phyloP scores from a whole-genome alignment of 2,888 invertebrate genomes.

The Ellobium chinense region DNA sequence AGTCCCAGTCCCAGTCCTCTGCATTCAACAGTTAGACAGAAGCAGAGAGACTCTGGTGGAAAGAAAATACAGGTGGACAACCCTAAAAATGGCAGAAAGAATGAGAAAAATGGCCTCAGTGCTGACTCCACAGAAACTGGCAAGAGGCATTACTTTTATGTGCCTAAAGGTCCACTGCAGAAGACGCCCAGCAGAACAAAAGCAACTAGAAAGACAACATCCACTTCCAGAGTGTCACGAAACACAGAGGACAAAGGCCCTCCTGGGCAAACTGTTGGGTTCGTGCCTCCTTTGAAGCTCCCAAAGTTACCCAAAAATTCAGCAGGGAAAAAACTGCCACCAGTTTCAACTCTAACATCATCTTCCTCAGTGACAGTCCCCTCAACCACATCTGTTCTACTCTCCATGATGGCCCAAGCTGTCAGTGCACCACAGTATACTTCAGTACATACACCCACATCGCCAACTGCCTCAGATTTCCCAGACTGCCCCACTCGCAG shows the following conservation, averaged over 20 bases:
- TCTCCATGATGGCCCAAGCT: conserved; percentile 17
- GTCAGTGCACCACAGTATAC: conserved; percentile 21
- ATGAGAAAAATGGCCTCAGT: too few species aligned
- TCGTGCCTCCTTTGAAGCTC: too few species aligned
- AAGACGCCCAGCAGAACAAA: too few species aligned
- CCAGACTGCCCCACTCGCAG: conserved; percentile 8
- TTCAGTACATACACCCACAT: not conserved
- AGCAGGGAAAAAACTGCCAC: not conserved
- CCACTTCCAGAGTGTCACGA: too few species aligned
- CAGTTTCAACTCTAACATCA: not conserved
- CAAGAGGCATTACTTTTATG: too few species aligned
- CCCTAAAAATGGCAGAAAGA: too few species aligned
- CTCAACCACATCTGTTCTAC: not conserved
- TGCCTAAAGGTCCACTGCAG: too few species aligned
- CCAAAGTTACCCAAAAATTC: not conserved
- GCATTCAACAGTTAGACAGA: not conserved
- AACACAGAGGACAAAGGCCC: too few species aligned
- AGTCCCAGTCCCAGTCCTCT: too few species aligned
- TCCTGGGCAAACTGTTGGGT: too few species aligned
- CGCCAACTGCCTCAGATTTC: not conserved
- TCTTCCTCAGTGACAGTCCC: not conserved
- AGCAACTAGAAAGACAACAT: too few species aligned
- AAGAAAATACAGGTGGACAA: too few species aligned
- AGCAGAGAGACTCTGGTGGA: not conserved
- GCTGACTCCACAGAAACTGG: not conserved